Percentiles rank a stretch among this genome's conserved stretches.
These are phyloP conservation scores for Halichoeres trimaculatus DNA, from an alignment of 2,113 vertebrate genomes.

Conservation along the genomic window DNA sequence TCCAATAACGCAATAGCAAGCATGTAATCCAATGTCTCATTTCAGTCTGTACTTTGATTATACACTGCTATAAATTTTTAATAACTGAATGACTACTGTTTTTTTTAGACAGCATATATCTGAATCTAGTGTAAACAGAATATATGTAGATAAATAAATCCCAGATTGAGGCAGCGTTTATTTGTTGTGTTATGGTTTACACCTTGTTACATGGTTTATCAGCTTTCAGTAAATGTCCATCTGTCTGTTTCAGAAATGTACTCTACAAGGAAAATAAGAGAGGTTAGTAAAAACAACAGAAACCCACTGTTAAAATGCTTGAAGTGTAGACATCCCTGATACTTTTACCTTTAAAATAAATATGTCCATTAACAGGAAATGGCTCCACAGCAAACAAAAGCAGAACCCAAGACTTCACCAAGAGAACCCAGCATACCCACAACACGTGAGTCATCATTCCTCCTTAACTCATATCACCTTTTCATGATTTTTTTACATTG, in stretches of 20 bases:
- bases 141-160: neutral
- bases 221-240: conserved; percentile 34
- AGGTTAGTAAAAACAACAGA: conserved; percentile 74
- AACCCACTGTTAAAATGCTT: too few relatives aligned
- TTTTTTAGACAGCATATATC: neutral
- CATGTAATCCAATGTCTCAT: too few relatives aligned
- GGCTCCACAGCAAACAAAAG: conserved; percentile 55
- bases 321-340: too few relatives aligned
- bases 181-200: conserved; percentile 11
- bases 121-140: neutral
- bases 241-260: conserved; percentile 76
- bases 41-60: too few relatives aligned
- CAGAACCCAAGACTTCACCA: conserved; percentile 56
- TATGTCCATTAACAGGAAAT: conserved; percentile 63
- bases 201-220: too few relatives aligned
- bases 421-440: conserved; percentile 57
- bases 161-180: neutral
- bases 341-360: neutral
- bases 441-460: conserved; percentile 48
- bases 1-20: too few relatives aligned
- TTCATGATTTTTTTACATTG: neutral
- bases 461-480: neutral
- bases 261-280: conserved; percentile 67
- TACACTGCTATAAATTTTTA: too few relatives aligned
- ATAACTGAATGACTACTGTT: too few relatives aligned